Evolutionary conservation across 2,797 vertebrate species (phyloP), one percentile per base, ranked within the genome.

Genomic region (Gymnocypris eckloni): DNA sequence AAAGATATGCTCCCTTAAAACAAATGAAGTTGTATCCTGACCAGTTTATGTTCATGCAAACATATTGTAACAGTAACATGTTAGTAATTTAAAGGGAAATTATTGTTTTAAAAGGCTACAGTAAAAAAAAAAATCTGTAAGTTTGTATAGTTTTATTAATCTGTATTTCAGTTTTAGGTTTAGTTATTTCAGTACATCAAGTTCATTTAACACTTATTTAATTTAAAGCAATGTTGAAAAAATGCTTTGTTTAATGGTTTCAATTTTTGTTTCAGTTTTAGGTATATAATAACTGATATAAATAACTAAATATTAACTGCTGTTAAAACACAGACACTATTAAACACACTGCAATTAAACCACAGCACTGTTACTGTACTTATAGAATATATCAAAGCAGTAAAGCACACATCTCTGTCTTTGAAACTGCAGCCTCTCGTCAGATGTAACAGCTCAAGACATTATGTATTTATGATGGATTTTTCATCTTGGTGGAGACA

Each of bases 1-100:
- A 82, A 28, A 56, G 81, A 83, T 25, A 12, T 25, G 52, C 52
- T 43, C 41, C 56, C n/a, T 79, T 43, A 61, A 73, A 83, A 66
- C 33, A 39, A 20, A 39, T 76, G 45, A 48, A 76, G 54, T 20
- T 43, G 52, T 25, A 48, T 45, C 4, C 18, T 73, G 25, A 20
- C 12, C 16, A 10, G 56, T 83, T 79, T 39, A 22, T 61, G 37
- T 61, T 25, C 4, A 43, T 16, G 37, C 54, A 59, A n/a, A 41
- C 20, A 28, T 54, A 4, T 37, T 22, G 16, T n/a, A n/a, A n/a
- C n/a, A 33, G 13, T 59, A 39, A 59, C 10, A 77, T 15, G 6
- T 25, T 37, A 67, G 25, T 25, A 13, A 28, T 37, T 78, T 2
- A 15, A 56, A 22, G 20, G 25, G 10, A 54, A 37, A 13, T 22